phyloP scores from a whole-genome alignment of 2,888 invertebrate genomes.

The Diaperis boleti region DNA sequence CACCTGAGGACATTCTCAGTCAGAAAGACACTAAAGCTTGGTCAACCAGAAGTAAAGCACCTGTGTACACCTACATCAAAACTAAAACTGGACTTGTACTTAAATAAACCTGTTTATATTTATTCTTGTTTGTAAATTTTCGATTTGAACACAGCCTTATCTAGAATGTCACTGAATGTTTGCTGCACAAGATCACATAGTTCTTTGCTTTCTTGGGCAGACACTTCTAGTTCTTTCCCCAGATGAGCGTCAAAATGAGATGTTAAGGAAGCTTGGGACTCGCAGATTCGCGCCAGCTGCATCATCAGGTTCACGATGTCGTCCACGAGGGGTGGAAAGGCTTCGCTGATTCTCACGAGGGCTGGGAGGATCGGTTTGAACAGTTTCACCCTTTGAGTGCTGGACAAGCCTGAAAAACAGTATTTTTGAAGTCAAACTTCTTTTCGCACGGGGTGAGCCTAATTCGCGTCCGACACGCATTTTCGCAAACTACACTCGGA shows the following conservation, averaged over 20 bases:
- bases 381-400: constrained; percentile 82
- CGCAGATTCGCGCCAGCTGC: constrained; percentile 87
- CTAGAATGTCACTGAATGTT: constrained; percentile 73
- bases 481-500: too few species aligned
- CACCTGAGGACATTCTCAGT: constrained; percentile 67
- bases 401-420: constrained; percentile 75
- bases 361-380: constrained; percentile 89
- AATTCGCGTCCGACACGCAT: too few species aligned
- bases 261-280: constrained; percentile 83
- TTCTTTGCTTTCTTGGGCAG: constrained; percentile 60
- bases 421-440: too few species aligned
- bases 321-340: constrained; percentile 92
- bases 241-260: constrained; percentile 64
- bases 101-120: too few species aligned
- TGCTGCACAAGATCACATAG: constrained; percentile 66
- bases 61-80: constrained; percentile 67
- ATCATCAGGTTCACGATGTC: constrained; percentile 88
- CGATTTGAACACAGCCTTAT: constrained; percentile 75
- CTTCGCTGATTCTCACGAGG: constrained; percentile 87
- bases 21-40: constrained; percentile 69
- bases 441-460: too few species aligned
- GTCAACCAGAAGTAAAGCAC: constrained; percentile 70
- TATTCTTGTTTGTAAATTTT: constrained; percentile 70
- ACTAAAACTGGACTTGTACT: constrained; percentile 61
- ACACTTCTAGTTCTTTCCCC: constrained; percentile 61